phyloP scores from a whole-genome alignment of 2,113 vertebrate species.

The Vimba vimba region DNA sequence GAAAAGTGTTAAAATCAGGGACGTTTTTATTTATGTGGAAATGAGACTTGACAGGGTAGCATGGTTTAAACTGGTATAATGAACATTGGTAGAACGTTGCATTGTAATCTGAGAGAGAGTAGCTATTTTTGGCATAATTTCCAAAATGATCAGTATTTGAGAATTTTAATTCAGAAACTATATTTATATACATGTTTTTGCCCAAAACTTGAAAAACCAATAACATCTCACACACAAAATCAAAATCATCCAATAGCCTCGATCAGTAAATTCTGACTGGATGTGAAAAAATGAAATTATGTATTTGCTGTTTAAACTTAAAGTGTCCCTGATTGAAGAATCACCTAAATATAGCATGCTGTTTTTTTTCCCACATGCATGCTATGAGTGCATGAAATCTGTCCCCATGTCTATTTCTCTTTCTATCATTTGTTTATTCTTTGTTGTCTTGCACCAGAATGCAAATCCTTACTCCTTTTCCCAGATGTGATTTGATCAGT shows the following conservation, averaged over 20 bases:
- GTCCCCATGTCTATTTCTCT: background rate
- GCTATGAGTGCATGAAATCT: constrained; percentile 23
- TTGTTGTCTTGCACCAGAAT: constrained; percentile 66
- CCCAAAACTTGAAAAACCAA: background rate
- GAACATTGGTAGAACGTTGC: background rate
- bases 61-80: background rate
- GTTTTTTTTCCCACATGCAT: constrained; percentile 11
- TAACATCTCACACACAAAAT: background rate
- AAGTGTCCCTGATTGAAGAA: background rate
- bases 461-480: constrained; percentile 75
- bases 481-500: constrained; percentile 54
- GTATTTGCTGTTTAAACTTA: background rate
- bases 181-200: background rate
- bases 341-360: background rate
- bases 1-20: background rate
- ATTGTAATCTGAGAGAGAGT: background rate
- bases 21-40: background rate
- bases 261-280: background rate
- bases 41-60: background rate
- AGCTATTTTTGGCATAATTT: background rate
- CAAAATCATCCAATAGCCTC: background rate
- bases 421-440: background rate
- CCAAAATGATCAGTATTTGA: background rate
- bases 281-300: too few relatives aligned
- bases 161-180: background rate